Evolutionary conservation across 2,797 vertebrate species (phyloP).

Genomic region (Etheostoma perlongum): DNA sequence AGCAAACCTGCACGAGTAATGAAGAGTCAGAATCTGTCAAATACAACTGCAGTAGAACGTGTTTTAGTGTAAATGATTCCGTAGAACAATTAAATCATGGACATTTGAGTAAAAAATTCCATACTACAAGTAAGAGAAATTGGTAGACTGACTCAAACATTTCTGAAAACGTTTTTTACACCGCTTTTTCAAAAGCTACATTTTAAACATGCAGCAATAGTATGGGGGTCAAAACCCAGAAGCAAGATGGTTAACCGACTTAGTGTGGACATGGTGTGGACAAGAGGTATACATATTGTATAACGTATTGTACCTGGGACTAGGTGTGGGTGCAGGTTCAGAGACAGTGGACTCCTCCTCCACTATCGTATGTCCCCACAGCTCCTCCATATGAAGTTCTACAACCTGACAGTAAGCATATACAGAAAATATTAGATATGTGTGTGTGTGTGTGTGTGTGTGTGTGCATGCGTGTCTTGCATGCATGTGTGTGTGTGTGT

Average conservation of each 20-base stretch:
- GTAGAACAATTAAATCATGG: neutral
- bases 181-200: no score
- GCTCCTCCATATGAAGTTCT: slow-evolving; percentile 69
- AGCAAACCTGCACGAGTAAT: slow-evolving; percentile 78
- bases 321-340: slow-evolving; percentile 13
- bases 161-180: neutral
- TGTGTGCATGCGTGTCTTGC: slow-evolving; percentile 4
- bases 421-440: neutral
- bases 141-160: neutral
- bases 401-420: slow-evolving; percentile 73
- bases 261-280: neutral
- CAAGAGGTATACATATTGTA: neutral
- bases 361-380: slow-evolving; percentile 70
- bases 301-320: slow-evolving; percentile 49
- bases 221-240: neutral
- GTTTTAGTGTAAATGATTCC: neutral
- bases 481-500: slow-evolving; percentile 2
- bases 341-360: slow-evolving; percentile 27
- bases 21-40: neutral
- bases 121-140: neutral
- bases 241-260: no score
- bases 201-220: neutral
- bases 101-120: neutral
- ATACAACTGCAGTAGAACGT: neutral
- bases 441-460: neutral